Base-by-base conservation (phyloP, 37 sponge, comb jelly and placozoan species). In the Axinella damicornis region DNA sequence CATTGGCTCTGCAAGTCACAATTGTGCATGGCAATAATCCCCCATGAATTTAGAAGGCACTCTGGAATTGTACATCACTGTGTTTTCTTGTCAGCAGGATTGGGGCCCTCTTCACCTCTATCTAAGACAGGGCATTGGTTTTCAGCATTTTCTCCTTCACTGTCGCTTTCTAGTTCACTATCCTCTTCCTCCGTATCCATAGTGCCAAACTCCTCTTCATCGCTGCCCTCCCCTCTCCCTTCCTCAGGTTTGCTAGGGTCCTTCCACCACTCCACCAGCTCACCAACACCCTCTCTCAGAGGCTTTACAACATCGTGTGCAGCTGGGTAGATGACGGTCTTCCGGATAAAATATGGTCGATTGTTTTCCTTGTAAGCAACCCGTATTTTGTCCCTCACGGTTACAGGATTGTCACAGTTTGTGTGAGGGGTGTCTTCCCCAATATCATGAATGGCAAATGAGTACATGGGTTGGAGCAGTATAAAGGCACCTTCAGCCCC, bases 221-320 rank as follows among this genome's bases (percentile, higher is more conserved):
- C 79, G 9, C 78, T 65, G 52, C 68, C 86, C 24, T 39, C 76
- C 31, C 33, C 57, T 54, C 35, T 36, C 35, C 57, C 76, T 54
- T 57, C 76, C 56, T 25, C 27, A 21, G 39, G 20, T 0, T 13
- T n/a, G 38, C 33, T 35, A 16, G 71, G 71, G 25, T 74, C 71
- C 69, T 65, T 88, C 95, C 95, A 95, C 95, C 95, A 95, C 63
- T 91, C 76, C 13, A 91, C 58, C 21, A 87, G 21, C 27, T 73
- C 61, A 57, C 63, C 84, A 6, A 53, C 33, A 19, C 84, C 71
- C 25, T 87, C 88, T 0, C 58, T 33, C 24, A 95, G 60, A 28
- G 92, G 92, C 58, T 92, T 95, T 28, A 95, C 95, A 59, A 95
- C 71, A 69, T 95, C 95, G 39, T 92, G 95, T 53, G 90, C 92